Evolutionary conservation across 2,888 invertebrate genomes (phyloP).

Genomic region (Ichneumoninae sp.): DNA sequence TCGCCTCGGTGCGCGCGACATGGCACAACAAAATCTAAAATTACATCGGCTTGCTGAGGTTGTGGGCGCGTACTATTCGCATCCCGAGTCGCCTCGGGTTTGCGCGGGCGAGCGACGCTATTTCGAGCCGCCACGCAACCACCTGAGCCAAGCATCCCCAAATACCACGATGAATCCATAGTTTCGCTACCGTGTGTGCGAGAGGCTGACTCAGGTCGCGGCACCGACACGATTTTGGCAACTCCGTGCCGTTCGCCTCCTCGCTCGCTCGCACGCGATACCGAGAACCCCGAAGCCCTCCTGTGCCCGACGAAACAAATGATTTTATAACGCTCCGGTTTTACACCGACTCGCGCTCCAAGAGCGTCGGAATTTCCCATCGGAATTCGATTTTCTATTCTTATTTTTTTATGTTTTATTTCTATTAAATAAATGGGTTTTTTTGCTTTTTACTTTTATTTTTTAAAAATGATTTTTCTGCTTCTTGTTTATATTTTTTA

Average conservation of each 20-base stretch:
- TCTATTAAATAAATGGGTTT: too few relatives aligned
- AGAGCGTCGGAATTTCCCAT: too few relatives aligned
- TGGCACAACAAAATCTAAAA: constrained; percentile 80
- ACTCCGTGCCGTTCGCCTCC: neutral
- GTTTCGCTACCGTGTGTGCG: constrained; percentile 27
- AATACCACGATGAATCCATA: constrained; percentile 79
- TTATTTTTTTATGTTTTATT: too few relatives aligned
- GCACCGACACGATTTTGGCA: constrained; percentile 22
- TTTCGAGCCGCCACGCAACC: constrained; percentile 83
- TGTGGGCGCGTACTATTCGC: constrained; percentile 83
- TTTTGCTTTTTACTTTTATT: too few relatives aligned
- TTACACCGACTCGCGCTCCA: too few relatives aligned
- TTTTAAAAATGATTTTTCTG: too few relatives aligned
- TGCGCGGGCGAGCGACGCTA: constrained; percentile 82
- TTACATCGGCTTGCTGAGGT: constrained; percentile 77
- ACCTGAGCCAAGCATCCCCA: constrained; percentile 83
- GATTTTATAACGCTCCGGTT: too few relatives aligned
- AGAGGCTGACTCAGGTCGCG: constrained; percentile 65
- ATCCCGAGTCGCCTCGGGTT: constrained; percentile 80
- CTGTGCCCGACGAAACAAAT: neutral
- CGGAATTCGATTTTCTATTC: too few relatives aligned
- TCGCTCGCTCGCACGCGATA: neutral
- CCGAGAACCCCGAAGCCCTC: neutral
- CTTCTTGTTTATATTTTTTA: too few relatives aligned
- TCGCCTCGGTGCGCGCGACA: constrained; percentile 21